phyloP scores from a whole-genome alignment of 2,113 vertebrate genomes.

The Cichladusa arquata region DNA sequence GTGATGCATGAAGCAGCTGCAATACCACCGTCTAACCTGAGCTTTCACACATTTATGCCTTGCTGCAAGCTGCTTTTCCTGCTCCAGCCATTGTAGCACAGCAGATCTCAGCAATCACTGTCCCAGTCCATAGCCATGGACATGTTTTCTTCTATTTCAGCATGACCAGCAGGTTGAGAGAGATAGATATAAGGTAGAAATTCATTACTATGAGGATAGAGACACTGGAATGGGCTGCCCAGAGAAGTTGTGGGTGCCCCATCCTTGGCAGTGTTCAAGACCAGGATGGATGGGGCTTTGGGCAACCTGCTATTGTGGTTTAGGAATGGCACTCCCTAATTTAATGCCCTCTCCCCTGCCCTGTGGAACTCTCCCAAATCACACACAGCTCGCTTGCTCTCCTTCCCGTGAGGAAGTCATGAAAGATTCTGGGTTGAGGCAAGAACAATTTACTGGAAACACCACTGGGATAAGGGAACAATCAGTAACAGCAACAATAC shows the following conservation, averaged over 20 bases:
- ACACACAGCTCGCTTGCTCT: too few species aligned
- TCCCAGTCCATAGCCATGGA: not conserved
- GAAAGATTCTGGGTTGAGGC: not conserved
- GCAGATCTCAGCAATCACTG: not conserved
- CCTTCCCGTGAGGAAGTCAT: not conserved
- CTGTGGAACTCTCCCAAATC: fast-evolving
- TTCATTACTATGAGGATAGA: not conserved
- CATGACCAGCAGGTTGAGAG: not conserved
- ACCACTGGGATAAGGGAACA: fast-evolving
- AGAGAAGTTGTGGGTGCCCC: not conserved
- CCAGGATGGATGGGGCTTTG: not conserved
- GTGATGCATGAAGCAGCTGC: not conserved
- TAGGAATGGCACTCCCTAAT: not conserved
- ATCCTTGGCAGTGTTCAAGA: not conserved
- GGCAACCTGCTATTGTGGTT: not conserved
- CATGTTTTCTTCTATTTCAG: not conserved
- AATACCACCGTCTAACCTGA: not conserved
- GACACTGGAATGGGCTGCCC: not conserved
- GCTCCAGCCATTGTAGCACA: not conserved
- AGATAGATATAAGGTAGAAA: not conserved
- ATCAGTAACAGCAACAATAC: not conserved
- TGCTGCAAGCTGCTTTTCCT: not conserved
- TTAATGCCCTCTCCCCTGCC: not conserved
- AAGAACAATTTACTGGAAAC: not conserved
- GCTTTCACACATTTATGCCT: not conserved